Evolutionary conservation across 2,113 vertebrate species (phyloP), one percentile per base, ranked within the genome.

Genomic region (Scytalopus superciliaris): DNA sequence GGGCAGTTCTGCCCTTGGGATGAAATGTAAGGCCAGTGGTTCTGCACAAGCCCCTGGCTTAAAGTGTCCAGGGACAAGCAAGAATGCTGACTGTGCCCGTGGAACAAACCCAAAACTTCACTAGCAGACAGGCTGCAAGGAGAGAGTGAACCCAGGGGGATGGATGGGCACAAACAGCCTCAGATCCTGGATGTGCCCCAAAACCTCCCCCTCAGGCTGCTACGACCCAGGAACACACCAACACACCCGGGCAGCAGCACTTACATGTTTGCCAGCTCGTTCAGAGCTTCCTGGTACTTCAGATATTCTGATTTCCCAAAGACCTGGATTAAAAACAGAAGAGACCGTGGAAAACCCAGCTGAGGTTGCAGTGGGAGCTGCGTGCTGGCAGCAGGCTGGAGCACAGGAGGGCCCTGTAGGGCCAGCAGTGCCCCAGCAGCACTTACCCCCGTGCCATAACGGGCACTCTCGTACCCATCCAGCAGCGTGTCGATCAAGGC

Each of bases 381-480:
- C 47, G 40, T 16, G 3, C 47, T 10, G 9, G 40, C 70, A 83
- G 47, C 47, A 40, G 11, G 25, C 50, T 7, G 44, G 33, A 27
- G 45, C 1, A 2, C 18, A 60, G 39, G 25, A 28, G 53, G n/a
- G 68, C 62, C 47, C n/a, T 0, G 0, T 0, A 0, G 30, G 45
- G 27, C 23, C 4, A 2, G 50, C 7, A 7, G 10, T 3, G 35
- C 44, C 11, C 19, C 2, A 8, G 66, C 11, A 12, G 31, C 4
- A 24, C 98, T 97, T 53, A 99, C 99, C 98, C 99, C 98, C 1
- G 99, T 99, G 35, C 99, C 99, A 1, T 99, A 98, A 28, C 99
- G 98, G 7, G 99, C 99, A 12, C 96, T 98, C 72, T 98, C 98
- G 22, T 99, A 99, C 6, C 99, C 99, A 10, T 99, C 99, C 94